Percentiles rank a stretch among this genome's conserved stretches.
phyloP scores from a whole-genome alignment of 2,113 vertebrate genomes.

The Melanostigma gelatinosum region DNA sequence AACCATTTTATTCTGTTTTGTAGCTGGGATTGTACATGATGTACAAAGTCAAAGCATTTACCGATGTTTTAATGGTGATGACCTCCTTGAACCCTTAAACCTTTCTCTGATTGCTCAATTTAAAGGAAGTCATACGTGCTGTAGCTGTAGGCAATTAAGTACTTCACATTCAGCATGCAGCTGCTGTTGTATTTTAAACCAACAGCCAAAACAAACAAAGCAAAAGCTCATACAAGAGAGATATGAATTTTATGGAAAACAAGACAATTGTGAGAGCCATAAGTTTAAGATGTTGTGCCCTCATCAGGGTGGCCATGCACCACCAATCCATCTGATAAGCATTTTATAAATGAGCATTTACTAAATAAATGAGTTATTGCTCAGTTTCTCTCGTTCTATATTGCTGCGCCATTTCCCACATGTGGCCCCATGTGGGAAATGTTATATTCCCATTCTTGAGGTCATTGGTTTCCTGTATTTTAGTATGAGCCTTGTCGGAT shows the following conservation, averaged over 20 bases:
- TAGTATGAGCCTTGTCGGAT: not conserved
- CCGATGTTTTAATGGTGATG: not conserved
- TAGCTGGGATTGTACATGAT: not conserved
- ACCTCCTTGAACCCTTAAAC: not conserved
- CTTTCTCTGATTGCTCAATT: not conserved
- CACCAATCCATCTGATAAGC: not conserved
- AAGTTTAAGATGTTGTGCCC: not conserved
- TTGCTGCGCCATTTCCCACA: not conserved
- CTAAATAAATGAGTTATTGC: not conserved
- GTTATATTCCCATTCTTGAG: not conserved
- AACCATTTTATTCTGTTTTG: not conserved
- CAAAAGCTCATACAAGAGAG: not conserved
- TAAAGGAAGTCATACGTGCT: not conserved
- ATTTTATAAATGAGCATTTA: not conserved
- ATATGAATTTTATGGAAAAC: not conserved
- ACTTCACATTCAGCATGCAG: not conserved
- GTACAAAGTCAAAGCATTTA: not conserved
- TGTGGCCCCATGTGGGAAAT: not conserved
- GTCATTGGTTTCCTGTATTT: conserved; percentile 53
- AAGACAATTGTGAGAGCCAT: not conserved
- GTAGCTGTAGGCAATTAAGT: not conserved
- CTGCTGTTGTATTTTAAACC: not conserved
- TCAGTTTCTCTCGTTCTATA: not conserved
- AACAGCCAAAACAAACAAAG: not conserved
- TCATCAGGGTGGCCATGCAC: not conserved